Percentiles rank a stretch among this genome's conserved stretches.
Conservation (phyloP, 1,140 invertebrate species). For the Microplitis demolitor region DNA sequence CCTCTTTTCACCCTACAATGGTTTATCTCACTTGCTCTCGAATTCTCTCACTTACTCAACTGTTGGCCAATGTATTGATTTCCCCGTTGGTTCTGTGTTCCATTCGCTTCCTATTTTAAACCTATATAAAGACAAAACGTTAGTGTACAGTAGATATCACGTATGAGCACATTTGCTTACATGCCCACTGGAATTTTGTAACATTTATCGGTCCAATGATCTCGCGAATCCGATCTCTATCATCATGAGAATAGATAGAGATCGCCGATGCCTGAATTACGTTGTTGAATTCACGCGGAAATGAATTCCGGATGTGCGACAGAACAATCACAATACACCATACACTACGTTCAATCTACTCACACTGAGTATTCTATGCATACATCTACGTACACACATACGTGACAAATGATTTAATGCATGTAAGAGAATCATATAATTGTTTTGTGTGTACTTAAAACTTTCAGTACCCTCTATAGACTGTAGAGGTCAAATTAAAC, state of each 20-base stretch:
- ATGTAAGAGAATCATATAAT: neutral
- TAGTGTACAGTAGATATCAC: neutral
- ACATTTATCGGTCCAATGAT: neutral
- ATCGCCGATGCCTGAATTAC: neutral
- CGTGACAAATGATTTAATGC: too few relatives aligned
- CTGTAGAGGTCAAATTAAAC: too few relatives aligned
- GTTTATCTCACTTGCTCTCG: constrained; percentile 24
- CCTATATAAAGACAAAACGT: constrained; percentile 46
- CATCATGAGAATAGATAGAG: too few relatives aligned
- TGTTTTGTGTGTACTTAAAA: neutral
- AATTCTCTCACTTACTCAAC: constrained; percentile 25
- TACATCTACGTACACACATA: constrained; percentile 21
- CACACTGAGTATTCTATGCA: neutral
- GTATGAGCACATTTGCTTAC: neutral
- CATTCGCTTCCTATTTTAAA: constrained; percentile 48
- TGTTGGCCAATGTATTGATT: constrained; percentile 53
- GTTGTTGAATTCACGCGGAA: constrained; percentile 14
- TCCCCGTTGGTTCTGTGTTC: constrained; percentile 28
- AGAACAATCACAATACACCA: neutral
- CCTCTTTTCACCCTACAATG: constrained; percentile 19
- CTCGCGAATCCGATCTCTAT: neutral
- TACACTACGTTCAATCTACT: neutral
- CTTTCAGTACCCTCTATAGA: too few relatives aligned
- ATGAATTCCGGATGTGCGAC: constrained; percentile 9
- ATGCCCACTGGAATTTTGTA: neutral